Conservation (phyloP, 2,888 invertebrate genomes). For the Thysanoteuthis rhombus region DNA sequence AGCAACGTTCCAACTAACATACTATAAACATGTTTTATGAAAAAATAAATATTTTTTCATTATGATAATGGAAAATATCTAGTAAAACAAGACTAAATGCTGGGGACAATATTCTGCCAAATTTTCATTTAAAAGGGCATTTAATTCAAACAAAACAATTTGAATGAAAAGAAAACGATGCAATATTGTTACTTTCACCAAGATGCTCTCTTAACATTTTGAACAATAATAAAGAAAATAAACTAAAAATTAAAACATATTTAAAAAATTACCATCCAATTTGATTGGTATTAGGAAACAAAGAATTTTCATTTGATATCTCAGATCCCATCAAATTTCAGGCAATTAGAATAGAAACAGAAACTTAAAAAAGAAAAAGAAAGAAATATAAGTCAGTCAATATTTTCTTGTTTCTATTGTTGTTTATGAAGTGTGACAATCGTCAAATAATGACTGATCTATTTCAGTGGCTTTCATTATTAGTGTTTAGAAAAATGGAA, state of each 20-base stretch:
- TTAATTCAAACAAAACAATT: not conserved
- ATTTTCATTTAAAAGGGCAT: too few relatives aligned
- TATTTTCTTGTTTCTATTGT: not conserved
- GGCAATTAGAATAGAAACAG: not conserved
- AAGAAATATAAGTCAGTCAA: not conserved
- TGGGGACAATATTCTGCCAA: not conserved
- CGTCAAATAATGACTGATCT: not conserved
- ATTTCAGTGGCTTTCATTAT: not conserved
- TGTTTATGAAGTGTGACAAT: not conserved
- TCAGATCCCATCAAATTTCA: not conserved
- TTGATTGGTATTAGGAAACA: not conserved
- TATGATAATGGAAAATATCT: too few relatives aligned
- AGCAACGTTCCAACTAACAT: not conserved
- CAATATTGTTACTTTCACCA: not conserved
- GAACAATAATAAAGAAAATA: not conserved
- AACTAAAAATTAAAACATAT: not conserved
- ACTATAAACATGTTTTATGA: too few relatives aligned
- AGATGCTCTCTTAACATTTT: not conserved
- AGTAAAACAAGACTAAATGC: not conserved
- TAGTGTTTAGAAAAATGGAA: not conserved
- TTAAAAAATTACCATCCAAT: not conserved
- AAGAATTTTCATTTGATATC: not conserved
- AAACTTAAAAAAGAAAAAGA: not conserved
- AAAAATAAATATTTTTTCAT: too few relatives aligned
- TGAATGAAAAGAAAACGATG: not conserved